Percentiles rank a stretch among this genome's conserved stretches.
Evolutionary conservation across 2,797 vertebrate species (phyloP).

Genomic region (Gorsachius magnificus): DNA sequence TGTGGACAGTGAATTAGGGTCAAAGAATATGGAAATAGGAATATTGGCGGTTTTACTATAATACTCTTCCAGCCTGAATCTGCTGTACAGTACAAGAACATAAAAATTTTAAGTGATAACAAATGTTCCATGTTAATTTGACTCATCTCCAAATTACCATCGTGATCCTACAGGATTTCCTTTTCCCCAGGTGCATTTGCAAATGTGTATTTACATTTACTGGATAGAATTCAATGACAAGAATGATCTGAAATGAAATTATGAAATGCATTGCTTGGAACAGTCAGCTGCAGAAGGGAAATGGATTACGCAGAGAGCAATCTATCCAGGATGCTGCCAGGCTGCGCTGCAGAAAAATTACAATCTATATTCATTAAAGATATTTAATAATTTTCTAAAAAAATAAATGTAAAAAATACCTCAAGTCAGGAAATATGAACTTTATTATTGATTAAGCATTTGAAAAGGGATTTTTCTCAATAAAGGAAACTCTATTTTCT

Average conservation of each 20-base stretch:
- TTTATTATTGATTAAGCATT: conserved; percentile 64
- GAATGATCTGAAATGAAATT: conserved; percentile 36
- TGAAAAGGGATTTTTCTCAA: conserved; percentile 57
- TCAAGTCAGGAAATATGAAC: conserved; percentile 41
- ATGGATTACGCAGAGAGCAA: neutral
- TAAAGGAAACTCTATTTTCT: conserved; percentile 54
- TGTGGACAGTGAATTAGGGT: neutral
- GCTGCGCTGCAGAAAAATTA: neutral
- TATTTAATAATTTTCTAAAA: conserved; percentile 33
- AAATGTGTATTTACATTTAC: conserved; percentile 42
- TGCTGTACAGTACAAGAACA: neutral
- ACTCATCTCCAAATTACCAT: conserved; percentile 5
- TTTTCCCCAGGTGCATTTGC: neutral
- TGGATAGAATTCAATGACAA: conserved; percentile 7
- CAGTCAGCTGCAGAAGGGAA: neutral
- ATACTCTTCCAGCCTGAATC: neutral
- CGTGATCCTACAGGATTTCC: conserved; percentile 15
- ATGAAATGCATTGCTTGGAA: neutral
- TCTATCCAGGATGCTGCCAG: neutral
- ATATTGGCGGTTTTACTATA: neutral
- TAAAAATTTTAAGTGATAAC: neutral
- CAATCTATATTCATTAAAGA: conserved; percentile 23
- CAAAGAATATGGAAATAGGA: neutral
- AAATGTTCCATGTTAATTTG: neutral
- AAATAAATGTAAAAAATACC: neutral